Percentiles rank a stretch among this genome's conserved stretches.
Conservation (phyloP, 2,797 vertebrate genomes). For the Cirrhinus mrigala region DNA sequence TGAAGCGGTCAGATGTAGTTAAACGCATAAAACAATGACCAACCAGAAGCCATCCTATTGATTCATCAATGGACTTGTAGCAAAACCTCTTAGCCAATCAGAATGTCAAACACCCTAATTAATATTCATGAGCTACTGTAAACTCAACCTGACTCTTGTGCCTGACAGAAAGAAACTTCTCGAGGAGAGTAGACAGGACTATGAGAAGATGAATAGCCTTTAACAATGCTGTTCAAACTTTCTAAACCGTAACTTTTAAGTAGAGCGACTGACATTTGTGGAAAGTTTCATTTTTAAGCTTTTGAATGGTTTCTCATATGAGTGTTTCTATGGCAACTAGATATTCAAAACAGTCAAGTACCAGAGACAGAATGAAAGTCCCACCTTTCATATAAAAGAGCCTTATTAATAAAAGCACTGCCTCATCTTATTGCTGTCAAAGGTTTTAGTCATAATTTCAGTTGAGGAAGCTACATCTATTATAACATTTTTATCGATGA, state of each 20-base stretch:
- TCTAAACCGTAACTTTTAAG: neutral
- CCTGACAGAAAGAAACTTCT: neutral
- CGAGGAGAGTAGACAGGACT: neutral
- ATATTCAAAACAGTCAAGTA: neutral
- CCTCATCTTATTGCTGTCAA: conserved; percentile 10
- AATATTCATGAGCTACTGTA: neutral
- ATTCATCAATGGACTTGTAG: neutral
- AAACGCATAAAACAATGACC: neutral
- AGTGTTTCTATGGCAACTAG: conserved; percentile 26
- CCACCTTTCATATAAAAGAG: conserved; percentile 14
- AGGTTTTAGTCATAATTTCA: neutral
- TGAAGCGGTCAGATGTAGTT: neutral
- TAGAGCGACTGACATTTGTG: conserved; percentile 17
- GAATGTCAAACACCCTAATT: neutral
- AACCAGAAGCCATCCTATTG: neutral
- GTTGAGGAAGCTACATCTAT: neutral
- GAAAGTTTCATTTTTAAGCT: neutral
- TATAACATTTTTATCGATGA: neutral
- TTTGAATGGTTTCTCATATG: conserved; percentile 23
- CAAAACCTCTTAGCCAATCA: neutral
- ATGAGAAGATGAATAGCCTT: neutral
- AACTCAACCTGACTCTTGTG: neutral
- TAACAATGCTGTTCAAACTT: conserved; percentile 8
- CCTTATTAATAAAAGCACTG: neutral
- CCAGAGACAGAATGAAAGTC: conserved; percentile 5